Evolutionary conservation across 2,113 vertebrate genomes (phyloP).

Genomic region (Hiodon tergisus): DNA sequence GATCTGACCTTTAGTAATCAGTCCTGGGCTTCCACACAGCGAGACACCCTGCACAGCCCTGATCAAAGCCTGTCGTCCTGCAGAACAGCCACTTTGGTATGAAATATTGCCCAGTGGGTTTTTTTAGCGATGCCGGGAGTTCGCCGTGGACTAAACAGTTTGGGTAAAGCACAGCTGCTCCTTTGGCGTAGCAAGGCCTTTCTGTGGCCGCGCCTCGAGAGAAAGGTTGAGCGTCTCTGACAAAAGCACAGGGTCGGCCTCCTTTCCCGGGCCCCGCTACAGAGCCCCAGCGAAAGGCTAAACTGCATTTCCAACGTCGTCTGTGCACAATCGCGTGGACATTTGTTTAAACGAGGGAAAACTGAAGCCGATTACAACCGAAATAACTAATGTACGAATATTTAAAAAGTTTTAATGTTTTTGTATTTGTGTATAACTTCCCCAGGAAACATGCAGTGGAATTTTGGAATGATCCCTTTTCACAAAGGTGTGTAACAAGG

Average conservation of each 20-base stretch:
- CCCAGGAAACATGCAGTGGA: no score
- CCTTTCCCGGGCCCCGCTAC: no score
- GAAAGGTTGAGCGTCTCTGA: not conserved
- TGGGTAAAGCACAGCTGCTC: not conserved
- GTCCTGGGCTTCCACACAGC: slow-evolving; percentile 28
- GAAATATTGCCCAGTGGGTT: slow-evolving; percentile 44
- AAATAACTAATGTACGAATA: no score
- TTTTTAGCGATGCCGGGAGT: slow-evolving; percentile 30
- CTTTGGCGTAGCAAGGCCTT: not conserved
- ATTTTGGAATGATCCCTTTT: no score
- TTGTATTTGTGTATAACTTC: no score
- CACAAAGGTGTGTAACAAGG: no score
- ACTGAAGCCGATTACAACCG: no score
- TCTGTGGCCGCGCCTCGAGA: not conserved
- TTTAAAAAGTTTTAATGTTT: no score
- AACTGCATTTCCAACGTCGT: no score
- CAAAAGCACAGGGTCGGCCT: not conserved
- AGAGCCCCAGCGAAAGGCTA: no score
- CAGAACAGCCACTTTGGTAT: slow-evolving; percentile 33
- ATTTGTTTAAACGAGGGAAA: no score
- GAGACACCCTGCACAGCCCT: slow-evolving; percentile 27
- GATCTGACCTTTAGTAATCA: slow-evolving; percentile 42
- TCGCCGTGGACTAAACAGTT: slow-evolving; percentile 16
- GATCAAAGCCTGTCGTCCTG: slow-evolving; percentile 51
- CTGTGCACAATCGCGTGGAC: no score